Percentiles rank a stretch among this genome's conserved stretches.
These are phyloP conservation scores for Sycophila texana DNA, from an alignment of 2,888 invertebrate genomes.

Conservation along the genomic window DNA sequence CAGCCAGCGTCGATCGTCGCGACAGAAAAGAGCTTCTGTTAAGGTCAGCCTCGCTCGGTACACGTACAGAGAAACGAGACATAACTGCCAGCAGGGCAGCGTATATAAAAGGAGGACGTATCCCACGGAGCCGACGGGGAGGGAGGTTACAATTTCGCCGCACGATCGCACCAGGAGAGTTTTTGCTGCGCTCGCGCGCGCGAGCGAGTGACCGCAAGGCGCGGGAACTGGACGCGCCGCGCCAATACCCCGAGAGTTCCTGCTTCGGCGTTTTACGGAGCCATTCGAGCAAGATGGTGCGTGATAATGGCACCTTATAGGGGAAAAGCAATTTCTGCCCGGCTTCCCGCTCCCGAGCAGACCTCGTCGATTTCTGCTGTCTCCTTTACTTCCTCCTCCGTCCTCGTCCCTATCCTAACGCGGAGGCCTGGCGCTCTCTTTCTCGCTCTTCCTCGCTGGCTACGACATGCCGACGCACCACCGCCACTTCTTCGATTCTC, in stretches of 20 bases:
- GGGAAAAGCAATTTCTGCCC: conserved; percentile 73
- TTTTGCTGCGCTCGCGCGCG: conserved; percentile 45
- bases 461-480: conserved; percentile 42
- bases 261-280: conserved; percentile 71
- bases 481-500: conserved; percentile 61
- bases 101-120: conserved; percentile 23
- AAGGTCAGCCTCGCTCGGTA: conserved; percentile 41
- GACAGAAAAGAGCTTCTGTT: conserved; percentile 43
- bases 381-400: neutral
- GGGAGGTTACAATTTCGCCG: conserved; percentile 54
- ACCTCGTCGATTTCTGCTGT: conserved; percentile 23
- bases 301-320: conserved; percentile 74
- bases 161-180: conserved; percentile 42
- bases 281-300: conserved; percentile 74
- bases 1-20: conserved; percentile 36
- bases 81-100: conserved; percentile 25
- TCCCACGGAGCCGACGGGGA: conserved; percentile 19
- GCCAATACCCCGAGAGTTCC: conserved; percentile 68
- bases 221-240: conserved; percentile 49
- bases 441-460: conserved; percentile 9
- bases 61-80: conserved; percentile 41
- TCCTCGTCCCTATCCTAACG: neutral
- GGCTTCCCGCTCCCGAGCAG: neutral
- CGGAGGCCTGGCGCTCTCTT: neutral
- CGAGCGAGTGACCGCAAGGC: conserved; percentile 61